These are phyloP conservation scores for Dasyurus viverrinus DNA, from an alignment of 2,113 vertebrate genomes.

Conservation along the genomic window DNA sequence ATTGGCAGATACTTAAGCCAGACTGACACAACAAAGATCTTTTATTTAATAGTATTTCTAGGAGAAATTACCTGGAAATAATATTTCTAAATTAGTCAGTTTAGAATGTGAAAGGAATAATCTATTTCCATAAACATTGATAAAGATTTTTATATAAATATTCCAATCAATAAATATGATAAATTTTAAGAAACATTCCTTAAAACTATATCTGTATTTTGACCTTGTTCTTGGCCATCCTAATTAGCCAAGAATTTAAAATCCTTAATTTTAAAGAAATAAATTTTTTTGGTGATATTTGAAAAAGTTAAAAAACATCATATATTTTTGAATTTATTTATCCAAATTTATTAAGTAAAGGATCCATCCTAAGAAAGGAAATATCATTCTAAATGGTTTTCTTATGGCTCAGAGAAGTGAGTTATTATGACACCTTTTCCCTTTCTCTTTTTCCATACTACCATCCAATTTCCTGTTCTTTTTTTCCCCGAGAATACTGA, in stretches of 20 bases:
- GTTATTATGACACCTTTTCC: constrained; percentile 6
- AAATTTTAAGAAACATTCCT: constrained; percentile 45
- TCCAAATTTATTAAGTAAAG: constrained; percentile 47
- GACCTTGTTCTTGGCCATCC: constrained; percentile 30
- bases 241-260: constrained; percentile 39
- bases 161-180: constrained; percentile 37
- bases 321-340: constrained; percentile 46
- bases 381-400: constrained; percentile 18
- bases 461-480: constrained; percentile 22
- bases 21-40: constrained; percentile 1
- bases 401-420: constrained; percentile 7
- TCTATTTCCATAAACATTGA: constrained; percentile 24
- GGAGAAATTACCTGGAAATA: constrained; percentile 11
- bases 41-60: constrained; percentile 33
- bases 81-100: constrained; percentile 2
- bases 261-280: not conserved
- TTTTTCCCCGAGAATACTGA: not conserved
- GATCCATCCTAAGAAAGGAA: constrained; percentile 8
- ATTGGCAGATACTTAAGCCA: not conserved
- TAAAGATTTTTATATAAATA: constrained; percentile 32
- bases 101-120: constrained; percentile 11
- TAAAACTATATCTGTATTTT: not conserved
- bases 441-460: constrained; percentile 36
- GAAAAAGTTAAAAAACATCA: constrained; percentile 45
- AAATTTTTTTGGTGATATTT: not conserved